phyloP scores from a whole-genome alignment of 2,797 vertebrate genomes.

The Chaenodraco wilsoni region DNA sequence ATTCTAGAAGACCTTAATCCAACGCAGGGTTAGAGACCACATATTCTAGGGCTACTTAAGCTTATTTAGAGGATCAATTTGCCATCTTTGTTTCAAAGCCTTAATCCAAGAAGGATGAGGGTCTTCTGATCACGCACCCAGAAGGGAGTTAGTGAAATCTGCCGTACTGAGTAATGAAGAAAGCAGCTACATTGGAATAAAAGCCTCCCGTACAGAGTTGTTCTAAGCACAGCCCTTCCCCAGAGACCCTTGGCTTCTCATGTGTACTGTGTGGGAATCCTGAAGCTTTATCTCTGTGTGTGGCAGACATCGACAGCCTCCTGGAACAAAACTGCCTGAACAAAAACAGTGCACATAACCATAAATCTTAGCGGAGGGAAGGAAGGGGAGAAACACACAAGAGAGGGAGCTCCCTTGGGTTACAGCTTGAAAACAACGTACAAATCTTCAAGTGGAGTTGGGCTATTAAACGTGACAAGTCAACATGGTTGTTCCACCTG shows the following conservation, averaged over 20 bases:
- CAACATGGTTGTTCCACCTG: conserved; percentile 57
- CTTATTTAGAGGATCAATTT: conserved; percentile 62
- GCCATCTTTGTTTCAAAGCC: conserved; percentile 58
- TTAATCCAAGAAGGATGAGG: conserved; percentile 50
- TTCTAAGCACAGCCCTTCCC: conserved; percentile 1
- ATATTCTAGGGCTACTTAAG: conserved; percentile 55
- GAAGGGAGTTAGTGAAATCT: conserved; percentile 14
- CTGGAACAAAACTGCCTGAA: conserved; percentile 65
- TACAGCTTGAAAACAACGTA: conserved; percentile 57
- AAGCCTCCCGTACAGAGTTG: not conserved
- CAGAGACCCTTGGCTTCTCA: conserved; percentile 23
- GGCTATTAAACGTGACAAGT: conserved; percentile 65
- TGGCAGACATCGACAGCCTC: conserved; percentile 55
- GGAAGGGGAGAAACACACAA: conserved; percentile 38
- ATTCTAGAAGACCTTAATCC: conserved; percentile 62
- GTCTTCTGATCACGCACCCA: conserved; percentile 20
- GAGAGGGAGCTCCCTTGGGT: conserved; percentile 43
- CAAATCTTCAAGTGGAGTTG: conserved; percentile 64
- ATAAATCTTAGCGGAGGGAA: conserved; percentile 69
- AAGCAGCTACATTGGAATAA: not conserved
- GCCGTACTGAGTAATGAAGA: not conserved
- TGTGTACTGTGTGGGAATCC: conserved; percentile 66
- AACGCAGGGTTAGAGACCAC: conserved; percentile 20
- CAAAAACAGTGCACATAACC: conserved; percentile 54
- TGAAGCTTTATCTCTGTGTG: conserved; percentile 55